Evolutionary conservation across 2,113 vertebrate species (phyloP).

Genomic region (Megaleporinus macrocephalus): DNA sequence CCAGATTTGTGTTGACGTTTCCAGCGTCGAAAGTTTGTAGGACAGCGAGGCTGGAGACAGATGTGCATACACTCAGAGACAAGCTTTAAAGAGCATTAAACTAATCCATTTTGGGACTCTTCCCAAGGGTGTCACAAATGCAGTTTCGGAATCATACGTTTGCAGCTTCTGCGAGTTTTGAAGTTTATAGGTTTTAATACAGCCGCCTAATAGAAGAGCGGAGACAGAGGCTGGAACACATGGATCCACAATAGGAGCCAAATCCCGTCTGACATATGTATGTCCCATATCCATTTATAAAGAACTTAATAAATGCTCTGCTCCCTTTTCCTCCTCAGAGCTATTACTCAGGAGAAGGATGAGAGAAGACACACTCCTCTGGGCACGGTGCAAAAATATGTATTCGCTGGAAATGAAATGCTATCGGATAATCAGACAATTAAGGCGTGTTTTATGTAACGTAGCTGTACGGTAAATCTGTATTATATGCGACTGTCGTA

Average conservation of each 20-base stretch:
- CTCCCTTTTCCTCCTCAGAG: conserved; percentile 58
- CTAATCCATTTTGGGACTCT: conserved; percentile 74
- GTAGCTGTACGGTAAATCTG: neutral
- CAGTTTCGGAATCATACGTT: conserved; percentile 55
- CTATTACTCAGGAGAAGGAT: conserved; percentile 62
- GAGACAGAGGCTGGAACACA: conserved; percentile 62
- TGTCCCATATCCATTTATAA: conserved; percentile 72
- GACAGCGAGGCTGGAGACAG: conserved; percentile 70
- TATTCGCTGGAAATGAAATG: neutral
- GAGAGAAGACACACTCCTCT: conserved; percentile 64
- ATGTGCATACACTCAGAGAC: conserved; percentile 69
- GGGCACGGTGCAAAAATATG: neutral
- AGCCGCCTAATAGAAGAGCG: conserved; percentile 64
- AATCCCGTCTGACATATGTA: conserved; percentile 71
- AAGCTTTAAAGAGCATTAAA: conserved; percentile 80
- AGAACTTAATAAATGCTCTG: conserved; percentile 72
- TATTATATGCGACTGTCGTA: neutral
- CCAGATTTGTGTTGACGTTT: conserved; percentile 75
- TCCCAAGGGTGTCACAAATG: conserved; percentile 68
- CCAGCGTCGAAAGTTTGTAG: conserved; percentile 60
- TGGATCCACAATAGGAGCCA: conserved; percentile 62
- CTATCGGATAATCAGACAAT: neutral
- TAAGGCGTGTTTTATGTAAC: neutral
- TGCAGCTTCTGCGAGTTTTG: conserved; percentile 60
- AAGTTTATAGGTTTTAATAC: conserved; percentile 76